Base-by-base conservation (phyloP, 2,888 invertebrate genomes). In the Spialia ferax region DNA sequence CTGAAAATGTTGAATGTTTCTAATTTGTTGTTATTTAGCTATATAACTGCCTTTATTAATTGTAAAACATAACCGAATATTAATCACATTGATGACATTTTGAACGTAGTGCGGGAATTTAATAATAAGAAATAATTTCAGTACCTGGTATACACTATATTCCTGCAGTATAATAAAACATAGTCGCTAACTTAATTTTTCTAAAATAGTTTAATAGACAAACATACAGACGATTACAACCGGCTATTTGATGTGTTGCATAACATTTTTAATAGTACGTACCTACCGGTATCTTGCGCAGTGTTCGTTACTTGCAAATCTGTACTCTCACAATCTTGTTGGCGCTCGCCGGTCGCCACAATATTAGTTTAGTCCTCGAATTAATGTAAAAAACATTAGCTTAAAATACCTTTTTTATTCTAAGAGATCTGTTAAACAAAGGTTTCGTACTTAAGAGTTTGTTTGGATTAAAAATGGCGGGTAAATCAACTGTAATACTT, bases 201-300 rank as follows among this genome's bases (percentile, higher is more conserved):
- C n/a, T 42, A 38, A n/a, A 42, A 22, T 32, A 7, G 32, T 1
- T n/a, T 13, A 52, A 52, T 50, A 20, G 59, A 50, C 26, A 26
- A 35, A 63, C 13, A 50, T 22, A 57, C 56, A 56, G 35, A 45
- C 18, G 50, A 50, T 48, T 32, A 50, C 57, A 48, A 48, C n/a
- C 55, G 50, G 50, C 50, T 23, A 23, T 50, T 64, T 64, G 48
- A 62, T 62, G 35, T 23, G 64, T 64, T 64, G 57, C 64, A 57
- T 64, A 57, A 64, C 50, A 3, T 18, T 48, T 20, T 32, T 23
- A 64, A 48, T 45, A 35, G 29, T 32, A 32, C 5, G 32, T 32
- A 10, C 10, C 2, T 38, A 48, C 48, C 35, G 22, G 22, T 57
- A 57, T 57, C 35, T 64, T 64, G 45, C 18, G 54, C 35, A 32